A percentile compares a stretch with the other conserved stretches of the same genome.
phyloP scores from a whole-genome alignment of 1,140 invertebrate species.

The Drosophila navojoa region DNA sequence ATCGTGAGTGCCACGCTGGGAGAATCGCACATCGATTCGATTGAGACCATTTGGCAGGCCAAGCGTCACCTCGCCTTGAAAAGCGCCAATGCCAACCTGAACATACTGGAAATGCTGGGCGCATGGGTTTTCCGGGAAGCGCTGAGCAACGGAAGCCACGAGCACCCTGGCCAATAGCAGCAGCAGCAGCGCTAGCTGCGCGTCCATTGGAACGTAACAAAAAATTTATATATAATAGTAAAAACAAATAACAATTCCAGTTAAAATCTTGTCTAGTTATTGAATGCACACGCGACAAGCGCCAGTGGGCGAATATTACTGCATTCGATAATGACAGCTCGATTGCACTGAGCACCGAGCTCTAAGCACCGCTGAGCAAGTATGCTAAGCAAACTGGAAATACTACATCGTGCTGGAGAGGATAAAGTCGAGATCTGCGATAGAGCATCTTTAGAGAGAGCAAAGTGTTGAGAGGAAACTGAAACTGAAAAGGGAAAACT shows the following conservation, averaged over 20 bases:
- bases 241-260: not conserved
- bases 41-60: conserved; percentile 47
- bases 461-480: not conserved
- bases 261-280: conserved; percentile 11
- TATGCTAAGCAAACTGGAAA: conserved; percentile 63
- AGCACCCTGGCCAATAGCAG: conserved; percentile 8
- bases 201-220: conserved; percentile 29
- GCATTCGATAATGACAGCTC: conserved; percentile 1
- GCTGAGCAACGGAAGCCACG: conserved; percentile 27
- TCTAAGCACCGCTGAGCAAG: not conserved
- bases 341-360: conserved; percentile 5
- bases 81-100: conserved; percentile 13
- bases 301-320: conserved; percentile 36
- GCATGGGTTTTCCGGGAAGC: conserved; percentile 51
- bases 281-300: conserved; percentile 37
- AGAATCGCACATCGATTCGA: conserved; percentile 58
- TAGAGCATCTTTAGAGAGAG: not conserved
- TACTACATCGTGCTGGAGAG: conserved; percentile 52
- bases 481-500: not conserved
- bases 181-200: conserved; percentile 5
- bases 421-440: conserved; percentile 21
- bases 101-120: conserved; percentile 53
- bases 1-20: conserved; percentile 35
- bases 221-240: not conserved
- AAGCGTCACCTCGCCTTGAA: conserved; percentile 57